Percentiles rank a stretch among this genome's conserved stretches.
These are phyloP conservation scores for Petrophora chlorosata DNA, from an alignment of 2,888 invertebrate species.

Conservation along the genomic window DNA sequence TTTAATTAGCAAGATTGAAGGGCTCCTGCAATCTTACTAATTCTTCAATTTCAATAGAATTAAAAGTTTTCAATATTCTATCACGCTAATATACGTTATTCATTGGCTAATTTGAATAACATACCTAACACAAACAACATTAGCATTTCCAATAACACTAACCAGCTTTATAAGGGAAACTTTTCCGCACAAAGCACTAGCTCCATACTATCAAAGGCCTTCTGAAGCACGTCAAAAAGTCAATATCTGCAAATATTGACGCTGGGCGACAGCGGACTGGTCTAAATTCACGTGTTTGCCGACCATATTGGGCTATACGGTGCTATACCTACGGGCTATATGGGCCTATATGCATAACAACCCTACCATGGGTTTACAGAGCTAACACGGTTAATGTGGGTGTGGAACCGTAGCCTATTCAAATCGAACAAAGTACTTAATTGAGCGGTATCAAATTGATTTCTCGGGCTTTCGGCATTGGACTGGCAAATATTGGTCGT, in stretches of 20 bases:
- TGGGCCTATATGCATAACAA: slow-evolving; percentile 4
- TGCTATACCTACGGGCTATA: slow-evolving; percentile 40
- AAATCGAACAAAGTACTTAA: slow-evolving; percentile 26
- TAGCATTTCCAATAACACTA: background rate
- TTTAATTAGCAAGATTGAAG: too few species aligned
- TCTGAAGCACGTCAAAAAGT: slow-evolving; percentile 48
- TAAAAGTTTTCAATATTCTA: too few species aligned
- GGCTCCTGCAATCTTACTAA: too few species aligned
- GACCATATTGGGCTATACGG: slow-evolving; percentile 60
- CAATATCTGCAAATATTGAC: slow-evolving; percentile 59
- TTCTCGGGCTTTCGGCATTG: slow-evolving; percentile 5
- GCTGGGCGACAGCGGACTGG: slow-evolving; percentile 52
- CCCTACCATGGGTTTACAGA: slow-evolving; percentile 18
- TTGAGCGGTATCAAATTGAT: slow-evolving; percentile 26
- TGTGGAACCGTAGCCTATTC: slow-evolving; percentile 40
- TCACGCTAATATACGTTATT: too few species aligned
- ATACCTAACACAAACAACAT: too few species aligned
- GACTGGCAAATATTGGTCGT: background rate
- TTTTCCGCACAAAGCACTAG: background rate
- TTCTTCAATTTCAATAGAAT: too few species aligned
- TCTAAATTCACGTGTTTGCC: slow-evolving; percentile 69
- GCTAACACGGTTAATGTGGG: slow-evolving; percentile 31
- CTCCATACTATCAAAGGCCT: slow-evolving; percentile 9
- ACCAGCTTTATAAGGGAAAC: background rate
- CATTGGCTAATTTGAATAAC: too few species aligned